These are phyloP conservation scores for Merops nubicus DNA, from an alignment of 2,113 vertebrate genomes.

Conservation along the genomic window DNA sequence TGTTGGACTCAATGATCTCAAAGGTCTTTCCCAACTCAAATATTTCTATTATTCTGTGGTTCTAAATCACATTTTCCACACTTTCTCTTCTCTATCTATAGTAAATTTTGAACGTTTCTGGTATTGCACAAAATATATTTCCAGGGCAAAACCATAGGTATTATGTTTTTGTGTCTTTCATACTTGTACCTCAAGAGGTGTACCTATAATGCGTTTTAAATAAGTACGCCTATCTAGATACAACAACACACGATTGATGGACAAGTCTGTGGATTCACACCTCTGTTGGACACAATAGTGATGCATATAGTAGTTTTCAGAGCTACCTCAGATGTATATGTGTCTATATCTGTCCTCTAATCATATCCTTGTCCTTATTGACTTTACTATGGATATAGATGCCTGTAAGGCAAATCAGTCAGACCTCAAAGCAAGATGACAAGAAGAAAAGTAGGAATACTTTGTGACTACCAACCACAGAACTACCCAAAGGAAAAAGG, in stretches of 20 bases:
- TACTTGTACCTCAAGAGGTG: background rate
- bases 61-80: background rate
- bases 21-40: no score
- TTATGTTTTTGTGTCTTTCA: background rate
- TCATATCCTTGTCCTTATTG: background rate
- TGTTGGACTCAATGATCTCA: no score
- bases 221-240: background rate
- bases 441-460: background rate
- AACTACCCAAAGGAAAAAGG: background rate
- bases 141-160: background rate
- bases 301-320: background rate
- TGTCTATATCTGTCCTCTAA: background rate
- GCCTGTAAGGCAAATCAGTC: background rate
- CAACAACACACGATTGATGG: fast-evolving
- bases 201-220: no score
- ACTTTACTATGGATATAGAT: background rate
- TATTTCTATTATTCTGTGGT: background rate
- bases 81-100: background rate
- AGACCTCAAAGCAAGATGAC: background rate
- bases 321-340: background rate
- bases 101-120: background rate
- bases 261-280: background rate
- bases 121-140: background rate
- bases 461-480: background rate
- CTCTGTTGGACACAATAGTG: background rate